Conservation (phyloP, 2,797 vertebrate species). For the Hippopotamyrus pictus region DNA sequence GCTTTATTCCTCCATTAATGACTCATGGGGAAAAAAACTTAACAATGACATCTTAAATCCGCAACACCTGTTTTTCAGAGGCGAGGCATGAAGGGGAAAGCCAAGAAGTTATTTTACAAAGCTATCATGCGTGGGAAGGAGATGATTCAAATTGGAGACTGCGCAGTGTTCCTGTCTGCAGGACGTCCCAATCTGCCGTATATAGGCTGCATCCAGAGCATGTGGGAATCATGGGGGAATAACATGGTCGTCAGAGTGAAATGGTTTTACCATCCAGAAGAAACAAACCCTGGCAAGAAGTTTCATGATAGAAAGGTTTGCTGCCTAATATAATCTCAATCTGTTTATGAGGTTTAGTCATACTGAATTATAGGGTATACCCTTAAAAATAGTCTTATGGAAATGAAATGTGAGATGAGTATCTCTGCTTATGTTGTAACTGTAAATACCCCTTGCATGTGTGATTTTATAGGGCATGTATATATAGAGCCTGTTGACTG, state of each 20-base stretch:
- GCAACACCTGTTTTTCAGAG: slow-evolving; percentile 58
- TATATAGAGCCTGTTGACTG: neutral
- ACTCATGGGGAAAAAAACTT: neutral
- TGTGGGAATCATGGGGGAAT: slow-evolving; percentile 97
- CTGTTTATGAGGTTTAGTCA: neutral
- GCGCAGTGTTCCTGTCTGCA: slow-evolving; percentile 91
- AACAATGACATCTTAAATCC: neutral
- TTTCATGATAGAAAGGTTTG: slow-evolving; percentile 80
- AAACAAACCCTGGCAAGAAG: slow-evolving; percentile 89
- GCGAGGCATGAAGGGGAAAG: slow-evolving; percentile 91
- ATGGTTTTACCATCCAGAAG: slow-evolving; percentile 98
- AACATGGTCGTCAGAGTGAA: slow-evolving; percentile 97
- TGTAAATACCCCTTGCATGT: neutral
- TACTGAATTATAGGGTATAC: neutral
- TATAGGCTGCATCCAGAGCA: slow-evolving; percentile 91
- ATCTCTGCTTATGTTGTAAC: neutral
- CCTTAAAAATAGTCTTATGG: neutral
- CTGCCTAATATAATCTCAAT: slow-evolving; percentile 5
- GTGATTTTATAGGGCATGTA: neutral
- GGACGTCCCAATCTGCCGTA: slow-evolving; percentile 89
- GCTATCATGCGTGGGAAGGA: slow-evolving; percentile 90
- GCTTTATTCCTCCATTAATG: slow-evolving; percentile 2
- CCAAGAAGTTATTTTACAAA: slow-evolving; percentile 94
- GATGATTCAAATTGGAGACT: slow-evolving; percentile 83
- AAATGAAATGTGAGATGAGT: neutral